Evolutionary conservation across 2,113 vertebrate species (phyloP).

Genomic region (Propithecus coquereli): DNA sequence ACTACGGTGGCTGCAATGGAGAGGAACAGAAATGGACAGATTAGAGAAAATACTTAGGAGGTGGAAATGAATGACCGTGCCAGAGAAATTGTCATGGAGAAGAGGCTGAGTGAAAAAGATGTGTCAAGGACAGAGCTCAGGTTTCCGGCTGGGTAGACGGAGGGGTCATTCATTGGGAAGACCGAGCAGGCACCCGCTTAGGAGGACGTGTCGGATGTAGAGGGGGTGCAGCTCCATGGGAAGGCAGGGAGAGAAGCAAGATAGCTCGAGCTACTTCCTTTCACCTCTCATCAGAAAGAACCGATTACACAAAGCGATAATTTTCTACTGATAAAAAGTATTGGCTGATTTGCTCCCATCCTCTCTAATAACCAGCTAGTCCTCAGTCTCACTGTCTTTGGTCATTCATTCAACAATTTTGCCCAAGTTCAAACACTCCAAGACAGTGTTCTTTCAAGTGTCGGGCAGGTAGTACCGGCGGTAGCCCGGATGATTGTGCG

Average conservation of each 20-base stretch:
- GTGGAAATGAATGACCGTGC: neutral
- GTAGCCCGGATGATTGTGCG: neutral
- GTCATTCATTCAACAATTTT: neutral
- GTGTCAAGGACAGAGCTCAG: neutral
- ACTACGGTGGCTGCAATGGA: fast-evolving
- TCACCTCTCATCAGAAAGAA: neutral
- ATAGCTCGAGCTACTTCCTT: neutral
- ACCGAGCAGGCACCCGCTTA: neutral
- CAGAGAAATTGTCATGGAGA: neutral
- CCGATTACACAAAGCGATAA: neutral
- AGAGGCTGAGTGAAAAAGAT: neutral
- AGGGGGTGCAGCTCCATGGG: neutral
- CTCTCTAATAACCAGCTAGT: neutral
- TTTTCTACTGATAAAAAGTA: neutral
- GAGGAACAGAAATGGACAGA: neutral
- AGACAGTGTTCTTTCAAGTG: neutral
- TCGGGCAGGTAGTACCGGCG: neutral
- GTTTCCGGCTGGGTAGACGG: neutral
- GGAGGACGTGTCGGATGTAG: neutral
- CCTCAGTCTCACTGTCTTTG: neutral
- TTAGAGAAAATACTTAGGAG: neutral
- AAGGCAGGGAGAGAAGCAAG: neutral
- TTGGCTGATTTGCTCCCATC: neutral
- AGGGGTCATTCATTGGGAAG: neutral
- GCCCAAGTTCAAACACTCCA: constrained; percentile 18